phyloP scores from a whole-genome alignment of 2,888 invertebrate species.

The Andrena marginata region DNA sequence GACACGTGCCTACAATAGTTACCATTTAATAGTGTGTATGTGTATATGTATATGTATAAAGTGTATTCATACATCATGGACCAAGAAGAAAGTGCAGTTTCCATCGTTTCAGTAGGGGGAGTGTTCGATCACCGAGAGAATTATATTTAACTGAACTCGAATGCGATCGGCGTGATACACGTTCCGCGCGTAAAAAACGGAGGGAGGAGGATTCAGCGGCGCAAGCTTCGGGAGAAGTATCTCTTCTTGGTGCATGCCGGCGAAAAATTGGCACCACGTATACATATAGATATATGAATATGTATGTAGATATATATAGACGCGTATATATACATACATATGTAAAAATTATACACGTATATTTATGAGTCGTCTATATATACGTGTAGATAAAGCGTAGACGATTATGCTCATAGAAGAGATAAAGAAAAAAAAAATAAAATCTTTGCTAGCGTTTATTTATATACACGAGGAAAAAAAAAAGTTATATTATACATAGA shows the following conservation, averaged over 20 bases:
- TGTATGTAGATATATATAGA: constrained; percentile 26
- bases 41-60: constrained; percentile 51
- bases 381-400: constrained; percentile 58
- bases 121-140: not conserved
- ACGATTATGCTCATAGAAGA: constrained; percentile 45
- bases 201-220: not conserved
- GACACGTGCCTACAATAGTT: constrained; percentile 76
- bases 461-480: constrained; percentile 63
- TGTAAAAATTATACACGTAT: constrained; percentile 50
- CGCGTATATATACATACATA: constrained; percentile 9
- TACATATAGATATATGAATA: constrained; percentile 56
- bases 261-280: constrained; percentile 39
- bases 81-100: constrained; percentile 45
- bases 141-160: constrained; percentile 25
- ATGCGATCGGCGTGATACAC: not conserved
- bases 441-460: constrained; percentile 73
- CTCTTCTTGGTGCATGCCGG: constrained; percentile 58
- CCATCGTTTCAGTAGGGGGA: not conserved
- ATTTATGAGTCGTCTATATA: constrained; percentile 45
- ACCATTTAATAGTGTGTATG: constrained; percentile 64
- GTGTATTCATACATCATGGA: constrained; percentile 55
- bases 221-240: constrained; percentile 20
- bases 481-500: constrained; percentile 40
- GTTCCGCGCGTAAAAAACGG: not conserved
- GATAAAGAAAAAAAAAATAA: constrained; percentile 50